Evolutionary conservation across 53 echinoderm and acorn worm genomes (phyloP).

Genomic region (Zoroaster sp.): DNA sequence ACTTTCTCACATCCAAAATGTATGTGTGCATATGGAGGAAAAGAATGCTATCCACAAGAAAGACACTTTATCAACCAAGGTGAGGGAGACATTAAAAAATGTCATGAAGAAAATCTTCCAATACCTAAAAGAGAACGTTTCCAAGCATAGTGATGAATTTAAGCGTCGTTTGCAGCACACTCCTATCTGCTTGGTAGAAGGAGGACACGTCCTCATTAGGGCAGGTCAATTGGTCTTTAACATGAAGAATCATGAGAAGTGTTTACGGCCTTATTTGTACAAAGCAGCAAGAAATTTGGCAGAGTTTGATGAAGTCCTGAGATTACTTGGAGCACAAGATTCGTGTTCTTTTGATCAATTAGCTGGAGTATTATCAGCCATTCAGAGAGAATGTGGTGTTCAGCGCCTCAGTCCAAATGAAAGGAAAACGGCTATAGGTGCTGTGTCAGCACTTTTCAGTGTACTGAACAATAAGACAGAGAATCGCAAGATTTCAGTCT

Average conservation of each 20-base stretch:
- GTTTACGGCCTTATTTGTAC: conserved; percentile 35
- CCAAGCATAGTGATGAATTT: background rate
- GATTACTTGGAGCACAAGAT: conserved; percentile 27
- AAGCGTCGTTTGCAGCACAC: conserved; percentile 1
- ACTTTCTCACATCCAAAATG: background rate
- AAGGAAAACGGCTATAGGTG: background rate
- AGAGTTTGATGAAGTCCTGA: conserved; percentile 1
- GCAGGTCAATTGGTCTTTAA: conserved; percentile 33
- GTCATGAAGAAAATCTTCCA: conserved; percentile 18
- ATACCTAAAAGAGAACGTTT: background rate
- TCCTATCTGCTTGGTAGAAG: conserved; percentile 16
- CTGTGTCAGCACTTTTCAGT: background rate
- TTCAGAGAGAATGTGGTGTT: background rate
- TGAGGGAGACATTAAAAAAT: background rate
- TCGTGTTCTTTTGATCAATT: conserved; percentile 29
- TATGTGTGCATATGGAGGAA: conserved; percentile 27
- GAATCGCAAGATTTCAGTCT: background rate
- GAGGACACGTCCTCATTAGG: conserved; percentile 21
- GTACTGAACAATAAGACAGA: background rate
- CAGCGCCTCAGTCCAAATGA: conserved; percentile 33
- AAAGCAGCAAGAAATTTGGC: conserved; percentile 1
- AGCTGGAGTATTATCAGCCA: background rate
- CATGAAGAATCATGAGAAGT: background rate
- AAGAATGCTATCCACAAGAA: background rate
- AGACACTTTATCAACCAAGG: background rate